Base-by-base conservation (phyloP, 2,113 vertebrate genomes). In the Rallus limicola region DNA sequence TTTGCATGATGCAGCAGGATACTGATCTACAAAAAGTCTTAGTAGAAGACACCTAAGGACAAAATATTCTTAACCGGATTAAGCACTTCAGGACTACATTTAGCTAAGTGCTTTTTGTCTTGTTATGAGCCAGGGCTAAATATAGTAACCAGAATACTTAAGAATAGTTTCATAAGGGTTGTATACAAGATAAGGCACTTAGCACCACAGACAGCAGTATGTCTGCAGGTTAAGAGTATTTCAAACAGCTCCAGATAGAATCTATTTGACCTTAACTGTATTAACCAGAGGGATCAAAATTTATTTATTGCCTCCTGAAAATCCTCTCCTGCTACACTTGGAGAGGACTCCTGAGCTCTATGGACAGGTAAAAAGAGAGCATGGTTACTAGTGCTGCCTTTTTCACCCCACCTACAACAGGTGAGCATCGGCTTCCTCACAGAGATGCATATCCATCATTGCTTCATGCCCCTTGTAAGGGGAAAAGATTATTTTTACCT, bases 21-120 rank as follows among this genome's bases (percentile, higher is more conserved):
- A 8, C 74, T 16, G 85, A 95, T 82, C 88, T 88, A 58, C 93
- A 93, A 90, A 60, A 97, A 92, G 84, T 60, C 86, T 89, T 40
- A 86, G 84, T 3, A 69, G 92, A 83, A 96, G 85, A 95, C 90
- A 96, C 71, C 72, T 96, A 91, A 96, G 96, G 94, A 97, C 92
- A 96, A 94, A 96, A 94, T 95, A 96, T 94, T 97, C 95, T 95
- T 97, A 97, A 95, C 71, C 9, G 65, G 96, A 95, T 97, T 96
- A 97, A 96, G 76, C 94, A 90, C 68, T 79, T 83, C 87, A 93
- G 84, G 64, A 58, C 96, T 83, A 95, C 88, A 91, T 92, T 96
- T 95, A 93, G 92, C 93, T 96, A 97, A 97, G 86, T 97, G 94
- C 92, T 97, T 88, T 92, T 95, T 91, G 92, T 96, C 94, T 95